phyloP scores from a whole-genome alignment of 2,797 vertebrate genomes.

The Gymnodraco acuticeps region DNA sequence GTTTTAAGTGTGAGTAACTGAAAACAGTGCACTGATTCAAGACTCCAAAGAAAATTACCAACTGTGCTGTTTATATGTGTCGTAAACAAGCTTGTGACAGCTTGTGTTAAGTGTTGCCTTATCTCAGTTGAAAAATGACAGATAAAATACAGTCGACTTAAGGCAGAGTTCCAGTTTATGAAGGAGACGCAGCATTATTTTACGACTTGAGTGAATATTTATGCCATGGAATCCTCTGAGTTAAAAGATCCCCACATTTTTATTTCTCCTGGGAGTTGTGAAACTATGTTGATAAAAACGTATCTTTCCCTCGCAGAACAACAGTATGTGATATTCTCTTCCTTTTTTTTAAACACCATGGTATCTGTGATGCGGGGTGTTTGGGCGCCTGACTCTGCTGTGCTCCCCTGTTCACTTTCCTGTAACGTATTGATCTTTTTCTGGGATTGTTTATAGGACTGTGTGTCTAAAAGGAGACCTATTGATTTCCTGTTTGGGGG shows the following conservation, averaged over 20 bases:
- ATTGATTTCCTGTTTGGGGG: constrained; percentile 74
- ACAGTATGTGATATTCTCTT: constrained; percentile 52
- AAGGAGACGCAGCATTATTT: constrained; percentile 37
- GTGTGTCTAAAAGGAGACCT: constrained; percentile 75
- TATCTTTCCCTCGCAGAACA: constrained; percentile 68
- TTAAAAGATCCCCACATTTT: constrained; percentile 60
- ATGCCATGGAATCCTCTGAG: constrained; percentile 33
- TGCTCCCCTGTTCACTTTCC: constrained; percentile 73
- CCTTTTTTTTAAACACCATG: constrained; percentile 59
- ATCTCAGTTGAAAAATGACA: constrained; percentile 29
- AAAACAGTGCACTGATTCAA: constrained; percentile 59
- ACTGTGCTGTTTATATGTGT: neutral
- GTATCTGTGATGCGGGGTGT: constrained; percentile 61
- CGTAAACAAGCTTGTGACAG: constrained; percentile 33
- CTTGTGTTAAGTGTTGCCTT: constrained; percentile 36
- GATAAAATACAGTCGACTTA: constrained; percentile 25
- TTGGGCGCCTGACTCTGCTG: constrained; percentile 64
- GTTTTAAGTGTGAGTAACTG: constrained; percentile 53
- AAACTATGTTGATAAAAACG: constrained; percentile 72
- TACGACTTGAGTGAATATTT: constrained; percentile 51
- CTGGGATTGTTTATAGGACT: constrained; percentile 76
- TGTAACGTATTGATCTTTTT: constrained; percentile 79
- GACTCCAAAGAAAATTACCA: constrained; percentile 52
- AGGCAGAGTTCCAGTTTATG: constrained; percentile 38
- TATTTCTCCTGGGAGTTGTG: constrained; percentile 64